Evolutionary conservation across 2,113 vertebrate species (phyloP).

Genomic region (Elaphurus davidianus): DNA sequence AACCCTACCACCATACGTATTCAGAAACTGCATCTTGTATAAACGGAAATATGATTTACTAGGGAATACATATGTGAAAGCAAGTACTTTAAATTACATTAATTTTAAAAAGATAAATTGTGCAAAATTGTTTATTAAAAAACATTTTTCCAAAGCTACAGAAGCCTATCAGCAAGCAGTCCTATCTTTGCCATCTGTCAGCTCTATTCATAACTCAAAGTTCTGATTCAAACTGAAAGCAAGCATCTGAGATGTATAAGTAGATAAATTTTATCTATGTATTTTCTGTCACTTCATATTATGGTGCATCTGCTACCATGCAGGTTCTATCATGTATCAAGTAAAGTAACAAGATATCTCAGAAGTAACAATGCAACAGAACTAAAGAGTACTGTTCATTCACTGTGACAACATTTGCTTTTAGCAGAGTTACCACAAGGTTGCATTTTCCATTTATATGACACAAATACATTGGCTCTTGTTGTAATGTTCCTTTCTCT

Average conservation of each 20-base stretch:
- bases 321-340: background rate
- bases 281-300: conserved; percentile 75
- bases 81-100: background rate
- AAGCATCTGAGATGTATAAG: conserved; percentile 53
- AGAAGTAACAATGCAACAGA: conserved; percentile 24
- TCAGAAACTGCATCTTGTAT: conserved; percentile 20
- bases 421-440: background rate
- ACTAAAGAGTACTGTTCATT: conserved; percentile 31
- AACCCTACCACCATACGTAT: background rate
- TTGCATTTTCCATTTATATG: background rate
- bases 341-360: conserved; percentile 21
- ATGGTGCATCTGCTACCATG: background rate
- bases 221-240: conserved; percentile 68
- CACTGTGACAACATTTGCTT: conserved; percentile 49
- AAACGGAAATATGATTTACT: conserved; percentile 44
- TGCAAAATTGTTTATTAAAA: background rate
- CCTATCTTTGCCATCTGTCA: conserved; percentile 29
- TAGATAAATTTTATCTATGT: conserved; percentile 65
- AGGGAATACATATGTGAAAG: background rate
- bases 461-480: background rate
- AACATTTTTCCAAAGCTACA: background rate
- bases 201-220: background rate
- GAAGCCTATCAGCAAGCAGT: background rate
- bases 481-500: background rate
- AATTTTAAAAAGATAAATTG: background rate